phyloP scores from a whole-genome alignment of 2,797 vertebrate species.

The Myioborus miniatus region DNA sequence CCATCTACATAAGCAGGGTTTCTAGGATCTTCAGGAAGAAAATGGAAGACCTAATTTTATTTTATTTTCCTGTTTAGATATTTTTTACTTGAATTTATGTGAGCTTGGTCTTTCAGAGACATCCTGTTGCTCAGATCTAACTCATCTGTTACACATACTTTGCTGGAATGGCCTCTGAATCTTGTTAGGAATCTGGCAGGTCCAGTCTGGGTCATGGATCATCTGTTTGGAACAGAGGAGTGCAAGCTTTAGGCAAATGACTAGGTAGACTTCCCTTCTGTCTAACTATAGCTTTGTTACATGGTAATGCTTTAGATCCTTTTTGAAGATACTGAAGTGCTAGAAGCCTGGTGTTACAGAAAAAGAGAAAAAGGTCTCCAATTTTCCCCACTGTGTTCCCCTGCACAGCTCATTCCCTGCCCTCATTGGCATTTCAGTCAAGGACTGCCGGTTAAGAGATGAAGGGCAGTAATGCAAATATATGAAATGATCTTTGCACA shows the following conservation, averaged over 20 bases:
- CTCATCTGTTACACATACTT: conserved; percentile 10
- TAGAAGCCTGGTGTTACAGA: neutral
- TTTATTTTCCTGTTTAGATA: neutral
- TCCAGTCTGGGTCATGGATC: neutral
- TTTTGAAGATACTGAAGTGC: neutral
- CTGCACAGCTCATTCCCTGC: neutral
- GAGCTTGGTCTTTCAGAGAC: neutral
- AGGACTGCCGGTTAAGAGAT: neutral
- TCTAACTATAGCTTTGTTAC: neutral
- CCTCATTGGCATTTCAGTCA: neutral
- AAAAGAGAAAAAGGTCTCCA: neutral
- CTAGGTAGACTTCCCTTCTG: neutral
- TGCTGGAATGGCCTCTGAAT: neutral
- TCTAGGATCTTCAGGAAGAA: neutral
- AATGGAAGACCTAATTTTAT: neutral
- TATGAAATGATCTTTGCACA: neutral
- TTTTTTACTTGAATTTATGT: neutral
- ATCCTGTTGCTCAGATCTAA: neutral
- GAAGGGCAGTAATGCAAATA: neutral
- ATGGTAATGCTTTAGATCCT: neutral
- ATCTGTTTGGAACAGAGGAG: neutral
- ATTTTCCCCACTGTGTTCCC: neutral
- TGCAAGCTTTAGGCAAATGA: neutral
- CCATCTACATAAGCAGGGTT: neutral
- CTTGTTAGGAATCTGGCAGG: neutral